Base-by-base conservation (phyloP, 2,797 vertebrate genomes). In the Neosilurus hyrtlii region DNA sequence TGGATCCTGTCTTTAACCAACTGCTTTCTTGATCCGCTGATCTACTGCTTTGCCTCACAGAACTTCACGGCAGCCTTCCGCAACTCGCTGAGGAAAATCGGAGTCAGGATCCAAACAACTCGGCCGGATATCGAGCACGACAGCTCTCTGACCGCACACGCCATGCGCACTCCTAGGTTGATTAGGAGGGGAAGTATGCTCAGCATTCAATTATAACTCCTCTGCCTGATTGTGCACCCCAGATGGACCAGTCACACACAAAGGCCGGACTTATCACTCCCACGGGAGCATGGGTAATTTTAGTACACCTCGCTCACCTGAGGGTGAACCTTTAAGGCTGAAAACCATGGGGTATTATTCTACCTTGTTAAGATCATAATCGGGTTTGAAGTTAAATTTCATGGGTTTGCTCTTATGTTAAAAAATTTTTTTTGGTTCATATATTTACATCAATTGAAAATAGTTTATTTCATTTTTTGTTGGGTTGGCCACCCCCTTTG, bases 21-120 rank as follows among this genome's bases (percentile, higher is more conserved):
- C 84, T 87, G 88, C 79, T 92, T 91, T 30, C 86, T 92, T n/a
- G 90, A 90, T 52, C 90, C 90, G 1, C 83, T 92, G 26, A 75
- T 90, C 7, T 89, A 89, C n/a, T 89, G 83, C 35, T 91, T 89
- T 66, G 88, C 87, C 51, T 91, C 84, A 0, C 88, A 83, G 12
- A 91, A 84, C 35, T 90, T 91, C 63, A 89, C 67, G 9, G 87
- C 8, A 66, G 88, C 80, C 9, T 75, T 90, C 56, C 81, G 51
- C 35, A 86, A 22, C n/a, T 89, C 89, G 1, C 66, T 91, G 26
- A 86, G 78, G 51, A 88, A 79, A 79, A 57, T 86, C 11, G 54
- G 85, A 16, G 22, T 81, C 37, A 74, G 35, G 20, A 16, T 84
- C 63, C 67, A 78, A 62, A 59, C 24, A 6, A 51, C 63, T 79